Evolutionary conservation across 2,113 vertebrate genomes (phyloP), one percentile per base, ranked within the genome.

Genomic region (Upupa epops): DNA sequence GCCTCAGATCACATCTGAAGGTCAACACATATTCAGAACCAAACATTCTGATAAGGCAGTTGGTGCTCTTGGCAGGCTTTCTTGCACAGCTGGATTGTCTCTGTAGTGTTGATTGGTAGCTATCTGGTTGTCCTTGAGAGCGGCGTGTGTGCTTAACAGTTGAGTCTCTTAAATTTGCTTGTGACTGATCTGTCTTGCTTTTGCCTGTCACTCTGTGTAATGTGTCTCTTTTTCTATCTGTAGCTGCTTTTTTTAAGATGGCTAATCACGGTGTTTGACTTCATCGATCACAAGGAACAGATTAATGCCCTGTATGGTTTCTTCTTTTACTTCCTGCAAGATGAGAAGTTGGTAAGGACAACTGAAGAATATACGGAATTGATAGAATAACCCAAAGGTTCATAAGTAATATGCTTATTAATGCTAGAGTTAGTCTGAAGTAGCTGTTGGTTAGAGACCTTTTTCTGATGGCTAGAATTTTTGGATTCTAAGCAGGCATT

Each of bases 241-340:
- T 86, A 99, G 99, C 32, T 98, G 92, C 95, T 99, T 76, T 99
- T 99, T 94, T 92, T 99, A 72, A 98, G 97, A 91, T 99, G 99
- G 99, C 93, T 99, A 31, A 97, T 99, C 90, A 98, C 98, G 8
- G 32, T 99, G 88, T 99, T 99, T 97, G 99, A 99, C 97, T 98
- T 98, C 96, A 98, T 99, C 82, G 98, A 99, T 69, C 94, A 83
- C 52, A 99, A 99, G 92, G 98, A 99, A 29, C 91, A 98, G 31
- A 89, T 99, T 78, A 97, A 96, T 89, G 97, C 98, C 7, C 97
- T 99, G 66, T 99, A 99, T 92, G 98, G 98, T 81, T 98, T 98
- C 95, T 98, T 99, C 96, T 99, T 99, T 96, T 98, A 34, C 97
- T 98, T 98, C 64, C 95, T 99, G 88, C 98, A 97, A 51, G 97